phyloP scores from a whole-genome alignment of 2,888 invertebrate genomes.

The Strigamia transsilvanica region DNA sequence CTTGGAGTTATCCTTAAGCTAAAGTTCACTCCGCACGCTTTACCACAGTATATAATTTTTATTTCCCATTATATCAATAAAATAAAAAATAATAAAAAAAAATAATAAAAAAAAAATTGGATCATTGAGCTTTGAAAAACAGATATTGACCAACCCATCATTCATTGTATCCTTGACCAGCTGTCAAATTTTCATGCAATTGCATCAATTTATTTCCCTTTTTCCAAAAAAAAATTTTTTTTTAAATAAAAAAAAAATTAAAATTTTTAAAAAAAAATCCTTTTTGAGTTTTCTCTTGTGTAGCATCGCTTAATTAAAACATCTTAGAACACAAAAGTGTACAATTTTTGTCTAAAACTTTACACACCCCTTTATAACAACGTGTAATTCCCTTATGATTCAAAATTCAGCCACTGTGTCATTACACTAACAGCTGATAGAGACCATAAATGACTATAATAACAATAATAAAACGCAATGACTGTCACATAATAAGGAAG shows the following conservation, averaged over 20 bases:
- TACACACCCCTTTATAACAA: constrained; percentile 18
- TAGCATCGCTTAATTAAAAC: not conserved
- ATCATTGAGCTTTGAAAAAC: not conserved
- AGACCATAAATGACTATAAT: constrained; percentile 46
- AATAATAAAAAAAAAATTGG: not conserved
- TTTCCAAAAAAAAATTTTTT: not conserved
- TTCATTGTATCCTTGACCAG: not conserved
- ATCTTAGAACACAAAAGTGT: not conserved
- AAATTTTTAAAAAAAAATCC: not conserved
- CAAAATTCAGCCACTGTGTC: constrained; percentile 38
- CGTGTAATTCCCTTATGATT: constrained; percentile 37
- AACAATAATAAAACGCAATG: constrained; percentile 48
- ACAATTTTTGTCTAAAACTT: not conserved
- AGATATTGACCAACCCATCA: not conserved
- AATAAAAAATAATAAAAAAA: not conserved
- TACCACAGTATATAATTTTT: no score
- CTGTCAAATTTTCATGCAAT: constrained; percentile 20
- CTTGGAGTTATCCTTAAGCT: constrained; percentile 16
- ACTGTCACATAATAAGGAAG: constrained; percentile 48
- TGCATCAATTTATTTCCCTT: constrained; percentile 36
- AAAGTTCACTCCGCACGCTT: not conserved
- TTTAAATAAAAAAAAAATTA: not conserved
- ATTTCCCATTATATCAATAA: not conserved
- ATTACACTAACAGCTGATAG: constrained; percentile 49
- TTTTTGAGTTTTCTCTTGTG: not conserved